Evolutionary conservation across 1,140 invertebrate genomes (phyloP).

Genomic region (Drosophila nebulosa): DNA sequence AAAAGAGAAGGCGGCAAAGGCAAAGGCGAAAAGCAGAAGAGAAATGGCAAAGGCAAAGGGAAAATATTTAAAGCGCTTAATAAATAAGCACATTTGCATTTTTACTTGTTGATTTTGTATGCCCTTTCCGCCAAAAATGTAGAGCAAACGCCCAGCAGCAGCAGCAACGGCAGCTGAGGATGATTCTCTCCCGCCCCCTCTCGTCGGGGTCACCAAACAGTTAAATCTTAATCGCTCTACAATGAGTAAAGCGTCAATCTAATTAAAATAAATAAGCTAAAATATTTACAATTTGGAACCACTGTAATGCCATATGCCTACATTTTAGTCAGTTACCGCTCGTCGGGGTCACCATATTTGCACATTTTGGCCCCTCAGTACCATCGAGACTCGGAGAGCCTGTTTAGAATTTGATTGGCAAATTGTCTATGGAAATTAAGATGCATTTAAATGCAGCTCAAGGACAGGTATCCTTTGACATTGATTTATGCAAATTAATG

Average conservation of each 20-base stretch:
- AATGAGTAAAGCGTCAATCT: no score
- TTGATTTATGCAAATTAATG: neutral
- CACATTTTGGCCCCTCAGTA: neutral
- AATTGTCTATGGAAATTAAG: neutral
- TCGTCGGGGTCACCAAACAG: no score
- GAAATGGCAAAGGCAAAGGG: conserved; percentile 11
- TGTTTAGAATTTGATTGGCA: neutral
- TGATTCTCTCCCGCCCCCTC: no score
- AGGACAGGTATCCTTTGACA: neutral
- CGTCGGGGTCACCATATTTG: no score
- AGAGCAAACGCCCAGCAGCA: conserved; percentile 7
- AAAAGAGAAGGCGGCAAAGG: neutral
- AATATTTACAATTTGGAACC: neutral
- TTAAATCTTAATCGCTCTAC: no score
- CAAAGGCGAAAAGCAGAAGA: conserved; percentile 33
- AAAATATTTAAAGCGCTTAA: conserved; percentile 77
- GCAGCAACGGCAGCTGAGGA: no score
- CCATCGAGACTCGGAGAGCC: neutral
- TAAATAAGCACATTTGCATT: conserved; percentile 79
- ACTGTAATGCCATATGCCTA: no score
- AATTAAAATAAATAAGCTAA: no score
- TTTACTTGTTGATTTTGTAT: conserved; percentile 72
- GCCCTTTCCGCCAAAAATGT: conserved; percentile 18
- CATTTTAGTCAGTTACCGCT: no score
- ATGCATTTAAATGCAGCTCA: neutral